Evolutionary conservation across 2,888 invertebrate species (phyloP), one percentile per base, ranked within the genome.

Genomic region (Parnassius mnemosyne): DNA sequence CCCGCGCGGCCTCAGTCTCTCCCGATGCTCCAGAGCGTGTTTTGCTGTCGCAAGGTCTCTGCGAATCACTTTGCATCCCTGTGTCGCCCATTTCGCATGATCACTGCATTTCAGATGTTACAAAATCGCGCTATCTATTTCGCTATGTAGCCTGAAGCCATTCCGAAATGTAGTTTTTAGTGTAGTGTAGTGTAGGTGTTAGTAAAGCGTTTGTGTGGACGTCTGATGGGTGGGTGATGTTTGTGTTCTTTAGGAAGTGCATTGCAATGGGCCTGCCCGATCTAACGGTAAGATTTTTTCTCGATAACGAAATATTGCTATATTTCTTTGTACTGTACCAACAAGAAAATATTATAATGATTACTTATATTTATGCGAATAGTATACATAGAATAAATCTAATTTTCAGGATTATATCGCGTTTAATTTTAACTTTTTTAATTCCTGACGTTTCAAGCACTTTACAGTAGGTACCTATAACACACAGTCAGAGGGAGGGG

Each of bases 41-140:
- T 91, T 77, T 91, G 90, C 84, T 91, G 90, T 73, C 86, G 84
- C 75, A 87, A 90, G 89, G 90, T 90, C 80, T 78, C 76, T 59
- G 53, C 63, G 44, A 62, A 65, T 58, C 61, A 46, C 60, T 63
- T 16, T 52, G 16, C n/a, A 46, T 47, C 16, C 49, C 43, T n/a
- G 25, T 52, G 43, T 12, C 34, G n/a, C 57, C 13, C 34, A 44
- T 44, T 25, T 47, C 13, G 11, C 43, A 57, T 61, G 20, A 34
- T 41, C 57, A 60, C 64, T 53, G 16, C 52, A 51, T 55, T 44
- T 13, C 41, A 25, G n/a, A 49, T 42, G 16, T 25, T 2, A 3
- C 10, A 13, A 13, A 20, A 53, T 42, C 13, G 11, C 12, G n/a
- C 44, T 7, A 42, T 9, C 34, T 43, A 54, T 46, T 55, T 43